phyloP scores from a whole-genome alignment of 2,888 invertebrate genomes.

The Chesias legatella region DNA sequence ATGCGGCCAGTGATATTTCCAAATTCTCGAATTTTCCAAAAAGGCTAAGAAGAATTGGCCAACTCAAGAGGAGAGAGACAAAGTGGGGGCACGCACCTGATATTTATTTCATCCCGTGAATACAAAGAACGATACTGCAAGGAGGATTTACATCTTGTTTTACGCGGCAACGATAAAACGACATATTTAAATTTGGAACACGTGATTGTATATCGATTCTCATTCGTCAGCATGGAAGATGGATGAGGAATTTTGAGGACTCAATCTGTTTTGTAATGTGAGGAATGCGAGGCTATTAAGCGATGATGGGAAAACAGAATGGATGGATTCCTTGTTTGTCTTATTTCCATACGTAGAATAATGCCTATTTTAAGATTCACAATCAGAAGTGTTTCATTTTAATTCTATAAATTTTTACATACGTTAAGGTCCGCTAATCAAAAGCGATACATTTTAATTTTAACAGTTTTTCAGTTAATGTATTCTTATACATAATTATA shows the following conservation, averaged over 20 bases:
- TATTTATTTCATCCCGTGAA: constrained; percentile 60
- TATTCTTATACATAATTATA: too few relatives aligned
- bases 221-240: constrained; percentile 28
- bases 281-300: constrained; percentile 17
- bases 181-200: constrained; percentile 29
- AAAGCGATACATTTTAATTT: too few relatives aligned
- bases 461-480: too few relatives aligned
- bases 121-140: constrained; percentile 59
- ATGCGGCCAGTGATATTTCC: constrained; percentile 58
- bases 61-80: constrained; percentile 8
- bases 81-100: constrained; percentile 51
- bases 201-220: constrained; percentile 31
- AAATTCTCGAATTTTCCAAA: constrained; percentile 55
- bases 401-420: too few relatives aligned
- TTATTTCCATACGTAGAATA: background rate
- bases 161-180: constrained; percentile 24
- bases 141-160: constrained; percentile 31
- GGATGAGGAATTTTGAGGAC: constrained; percentile 26
- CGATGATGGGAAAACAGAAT: constrained; percentile 10
- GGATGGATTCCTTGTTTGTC: constrained; percentile 5
- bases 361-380: too few relatives aligned
- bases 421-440: too few relatives aligned
- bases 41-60: constrained; percentile 39
- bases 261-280: constrained; percentile 28
- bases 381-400: too few relatives aligned